phyloP scores from a whole-genome alignment of 2,113 vertebrate species.

The Psittacula cyanocephala region DNA sequence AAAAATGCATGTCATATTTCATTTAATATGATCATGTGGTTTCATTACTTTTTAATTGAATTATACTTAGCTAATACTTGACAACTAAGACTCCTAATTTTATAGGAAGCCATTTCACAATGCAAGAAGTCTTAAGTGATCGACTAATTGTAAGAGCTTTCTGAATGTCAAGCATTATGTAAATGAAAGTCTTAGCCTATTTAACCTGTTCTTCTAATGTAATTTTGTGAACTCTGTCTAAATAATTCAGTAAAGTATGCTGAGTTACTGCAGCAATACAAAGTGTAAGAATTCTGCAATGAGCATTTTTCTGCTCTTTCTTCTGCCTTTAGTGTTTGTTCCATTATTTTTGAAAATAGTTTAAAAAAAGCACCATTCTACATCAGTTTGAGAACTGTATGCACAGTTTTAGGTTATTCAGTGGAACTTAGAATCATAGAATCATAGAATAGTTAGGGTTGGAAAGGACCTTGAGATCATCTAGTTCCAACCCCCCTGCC shows the following conservation, averaged over 20 bases:
- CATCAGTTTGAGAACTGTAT: neutral
- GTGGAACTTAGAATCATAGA: neutral
- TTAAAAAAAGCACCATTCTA: neutral
- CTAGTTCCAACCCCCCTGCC: too few relatives aligned
- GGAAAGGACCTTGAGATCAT: too few relatives aligned
- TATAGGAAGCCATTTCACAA: conserved; percentile 18
- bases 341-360: neutral
- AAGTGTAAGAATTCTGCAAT: neutral
- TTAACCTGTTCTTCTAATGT: conserved; percentile 18
- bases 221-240: conserved; percentile 29
- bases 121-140: conserved; percentile 13
- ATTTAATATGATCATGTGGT: conserved; percentile 49
- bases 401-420: neutral
- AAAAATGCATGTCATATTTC: conserved; percentile 39
- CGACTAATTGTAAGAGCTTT: neutral
- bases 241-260: neutral
- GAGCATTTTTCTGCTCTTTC: neutral
- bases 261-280: neutral
- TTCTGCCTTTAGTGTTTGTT: neutral
- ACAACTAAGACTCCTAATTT: neutral
- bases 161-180: conserved; percentile 26
- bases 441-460: too few relatives aligned
- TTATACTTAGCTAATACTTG: conserved; percentile 42
- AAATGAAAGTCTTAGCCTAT: conserved; percentile 21
- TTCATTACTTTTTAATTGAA: conserved; percentile 64